Conservation (phyloP, 2,113 vertebrate genomes). For the Ceyx cyanopectus region DNA sequence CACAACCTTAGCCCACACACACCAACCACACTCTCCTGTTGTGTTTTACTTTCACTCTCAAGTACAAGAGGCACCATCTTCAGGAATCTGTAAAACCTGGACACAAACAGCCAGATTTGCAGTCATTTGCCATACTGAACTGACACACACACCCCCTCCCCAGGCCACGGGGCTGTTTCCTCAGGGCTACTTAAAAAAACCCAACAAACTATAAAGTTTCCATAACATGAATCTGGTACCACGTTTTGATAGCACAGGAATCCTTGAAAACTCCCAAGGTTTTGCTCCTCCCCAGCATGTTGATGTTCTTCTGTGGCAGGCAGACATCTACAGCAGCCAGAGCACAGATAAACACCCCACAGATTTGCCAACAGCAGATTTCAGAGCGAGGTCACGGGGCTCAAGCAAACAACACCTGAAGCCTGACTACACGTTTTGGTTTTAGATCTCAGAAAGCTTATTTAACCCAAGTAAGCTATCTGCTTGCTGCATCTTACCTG, state of each 20-base stretch:
- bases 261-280: neutral
- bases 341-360: constrained; percentile 15
- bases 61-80: neutral
- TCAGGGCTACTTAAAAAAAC: neutral
- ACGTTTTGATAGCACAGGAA: neutral
- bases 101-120: neutral
- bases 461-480: neutral
- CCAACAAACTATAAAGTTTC: neutral
- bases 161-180: neutral
- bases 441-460: neutral
- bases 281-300: neutral
- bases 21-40: neutral
- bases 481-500: neutral
- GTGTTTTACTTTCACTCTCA: neutral
- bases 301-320: neutral
- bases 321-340: neutral
- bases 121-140: neutral
- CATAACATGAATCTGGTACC: neutral
- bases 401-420: neutral
- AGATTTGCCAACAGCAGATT: neutral
- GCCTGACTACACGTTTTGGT: neutral
- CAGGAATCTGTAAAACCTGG: neutral
- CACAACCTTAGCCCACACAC: neutral
- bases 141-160: neutral
- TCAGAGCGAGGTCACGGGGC: neutral